Evolutionary conservation across 2,888 invertebrate species (phyloP).

Genomic region (Drosophila acutilabella): DNA sequence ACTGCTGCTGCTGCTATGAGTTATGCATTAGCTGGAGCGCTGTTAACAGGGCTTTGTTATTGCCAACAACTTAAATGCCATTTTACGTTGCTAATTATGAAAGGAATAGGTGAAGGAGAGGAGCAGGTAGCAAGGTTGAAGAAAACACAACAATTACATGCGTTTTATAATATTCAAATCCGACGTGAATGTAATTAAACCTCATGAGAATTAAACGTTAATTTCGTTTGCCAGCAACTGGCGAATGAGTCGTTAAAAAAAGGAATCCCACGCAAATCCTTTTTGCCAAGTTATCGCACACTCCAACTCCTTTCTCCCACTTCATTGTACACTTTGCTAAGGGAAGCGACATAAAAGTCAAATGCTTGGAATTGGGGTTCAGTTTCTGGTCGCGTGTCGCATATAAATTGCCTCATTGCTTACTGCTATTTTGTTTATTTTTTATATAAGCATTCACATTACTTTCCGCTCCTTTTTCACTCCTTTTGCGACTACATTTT

Average conservation of each 20-base stretch:
- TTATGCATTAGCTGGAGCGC: constrained; percentile 19
- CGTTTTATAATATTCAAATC: constrained; percentile 73
- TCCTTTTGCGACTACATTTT: constrained; percentile 16
- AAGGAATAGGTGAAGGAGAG: not conserved
- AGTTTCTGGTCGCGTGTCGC: constrained; percentile 65
- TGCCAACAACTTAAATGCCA: constrained; percentile 42
- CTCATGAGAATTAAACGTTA: constrained; percentile 74
- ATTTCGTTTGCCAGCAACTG: constrained; percentile 59
- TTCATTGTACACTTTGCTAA: not conserved
- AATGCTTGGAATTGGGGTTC: constrained; percentile 45
- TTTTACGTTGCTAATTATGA: constrained; percentile 64
- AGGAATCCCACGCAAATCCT: constrained; percentile 56
- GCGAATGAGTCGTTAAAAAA: constrained; percentile 39
- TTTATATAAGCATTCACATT: constrained; percentile 12
- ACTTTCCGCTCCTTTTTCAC: constrained; percentile 1
- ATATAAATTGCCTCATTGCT: constrained; percentile 78
- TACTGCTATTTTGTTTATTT: constrained; percentile 11
- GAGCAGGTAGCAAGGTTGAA: not conserved
- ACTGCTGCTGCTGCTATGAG: constrained; percentile 10
- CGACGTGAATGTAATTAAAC: constrained; percentile 78
- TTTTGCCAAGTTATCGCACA: constrained; percentile 22
- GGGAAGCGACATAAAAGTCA: constrained; percentile 1
- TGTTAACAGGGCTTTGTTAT: too few species aligned
- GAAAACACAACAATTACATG: constrained; percentile 58
- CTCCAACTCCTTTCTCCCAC: not conserved